These are phyloP conservation scores for Myripristis murdjan DNA, from an alignment of 2,797 vertebrate genomes.

Conservation along the genomic window DNA sequence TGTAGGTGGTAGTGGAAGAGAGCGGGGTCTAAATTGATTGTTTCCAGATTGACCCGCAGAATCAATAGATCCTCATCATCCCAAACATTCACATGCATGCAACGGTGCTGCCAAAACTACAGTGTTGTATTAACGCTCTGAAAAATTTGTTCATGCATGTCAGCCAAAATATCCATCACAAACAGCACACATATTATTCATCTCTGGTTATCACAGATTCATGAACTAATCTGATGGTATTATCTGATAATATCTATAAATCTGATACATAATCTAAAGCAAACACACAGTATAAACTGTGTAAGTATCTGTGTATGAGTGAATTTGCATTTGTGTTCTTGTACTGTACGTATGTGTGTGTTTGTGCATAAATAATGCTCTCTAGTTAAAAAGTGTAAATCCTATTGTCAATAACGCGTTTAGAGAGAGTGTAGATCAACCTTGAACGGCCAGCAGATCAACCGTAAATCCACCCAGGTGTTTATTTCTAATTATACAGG, in stretches of 20 bases:
- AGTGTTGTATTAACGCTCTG: slow-evolving; percentile 29
- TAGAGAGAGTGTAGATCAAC: neutral
- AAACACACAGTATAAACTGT: neutral
- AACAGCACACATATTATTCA: slow-evolving; percentile 6
- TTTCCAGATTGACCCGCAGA: slow-evolving; percentile 70
- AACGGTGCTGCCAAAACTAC: slow-evolving; percentile 20
- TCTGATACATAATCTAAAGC: neutral
- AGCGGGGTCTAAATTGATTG: slow-evolving; percentile 78
- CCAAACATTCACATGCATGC: slow-evolving; percentile 45
- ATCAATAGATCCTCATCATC: slow-evolving; percentile 71
- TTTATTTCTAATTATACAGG: slow-evolving; percentile 8
- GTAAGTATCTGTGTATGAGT: neutral
- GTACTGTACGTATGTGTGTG: slow-evolving; percentile 13
- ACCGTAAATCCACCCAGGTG: slow-evolving; percentile 6
- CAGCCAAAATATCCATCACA: slow-evolving; percentile 24
- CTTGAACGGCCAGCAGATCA: slow-evolving; percentile 8
- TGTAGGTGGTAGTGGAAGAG: slow-evolving; percentile 55
- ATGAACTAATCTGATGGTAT: neutral
- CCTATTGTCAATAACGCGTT: neutral
- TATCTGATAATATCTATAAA: neutral
- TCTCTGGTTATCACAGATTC: neutral
- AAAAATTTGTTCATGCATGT: slow-evolving; percentile 37
- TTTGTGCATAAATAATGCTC: neutral
- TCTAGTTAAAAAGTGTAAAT: neutral
- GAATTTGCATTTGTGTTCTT: slow-evolving; percentile 1